These are phyloP conservation scores for Xenopus laevis DNA, from an alignment of 2,113 vertebrate genomes.

Conservation along the genomic window DNA sequence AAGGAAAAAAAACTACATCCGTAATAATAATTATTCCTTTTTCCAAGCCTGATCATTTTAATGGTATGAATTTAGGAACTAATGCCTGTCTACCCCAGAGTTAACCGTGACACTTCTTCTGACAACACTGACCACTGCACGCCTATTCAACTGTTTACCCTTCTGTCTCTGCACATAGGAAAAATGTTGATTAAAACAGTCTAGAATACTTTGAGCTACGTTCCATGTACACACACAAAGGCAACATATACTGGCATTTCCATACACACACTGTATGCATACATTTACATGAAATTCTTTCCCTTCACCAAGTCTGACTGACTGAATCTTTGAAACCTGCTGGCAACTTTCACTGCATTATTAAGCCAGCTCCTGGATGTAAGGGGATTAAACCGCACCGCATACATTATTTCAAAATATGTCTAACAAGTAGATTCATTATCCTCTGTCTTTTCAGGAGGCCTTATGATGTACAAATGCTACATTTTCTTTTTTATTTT, in stretches of 20 bases:
- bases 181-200: no score
- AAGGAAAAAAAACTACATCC: no score
- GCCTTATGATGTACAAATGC: constrained; percentile 80
- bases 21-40: no score
- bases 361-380: constrained; percentile 24
- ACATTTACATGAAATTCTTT: constrained; percentile 7
- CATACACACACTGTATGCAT: constrained; percentile 3
- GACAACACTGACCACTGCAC: no score
- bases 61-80: no score
- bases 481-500: constrained; percentile 66
- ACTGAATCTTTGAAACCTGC: constrained; percentile 35
- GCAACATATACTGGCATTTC: constrained; percentile 57
- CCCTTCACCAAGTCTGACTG: constrained; percentile 10
- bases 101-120: no score
- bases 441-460: constrained; percentile 64
- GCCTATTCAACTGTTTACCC: no score
- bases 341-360: constrained; percentile 35
- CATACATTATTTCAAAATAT: constrained; percentile 60
- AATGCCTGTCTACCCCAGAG: no score
- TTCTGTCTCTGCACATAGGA: no score
- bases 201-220: no score
- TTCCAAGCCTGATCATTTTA: no score
- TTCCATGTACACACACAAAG: not conserved
- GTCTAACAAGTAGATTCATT: constrained; percentile 71
- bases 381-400: constrained; percentile 37